Percentiles rank a stretch among this genome's conserved stretches.
These are phyloP conservation scores for Pygoscelis adeliae DNA, from an alignment of 2,113 vertebrate species.

Conservation along the genomic window DNA sequence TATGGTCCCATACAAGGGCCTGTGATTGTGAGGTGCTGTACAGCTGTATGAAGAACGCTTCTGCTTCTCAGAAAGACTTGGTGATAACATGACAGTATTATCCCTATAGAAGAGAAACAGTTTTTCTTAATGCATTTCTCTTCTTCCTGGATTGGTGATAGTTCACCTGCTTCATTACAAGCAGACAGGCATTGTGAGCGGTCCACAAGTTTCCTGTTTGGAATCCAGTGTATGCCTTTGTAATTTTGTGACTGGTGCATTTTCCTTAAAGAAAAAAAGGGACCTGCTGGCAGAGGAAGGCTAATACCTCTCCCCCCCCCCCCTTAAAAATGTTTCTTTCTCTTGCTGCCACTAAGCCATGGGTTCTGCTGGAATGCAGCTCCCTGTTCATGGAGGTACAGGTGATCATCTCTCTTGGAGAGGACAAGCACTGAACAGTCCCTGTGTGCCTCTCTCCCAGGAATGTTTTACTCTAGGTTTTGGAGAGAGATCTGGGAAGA, in stretches of 20 bases:
- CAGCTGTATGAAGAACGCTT: neutral
- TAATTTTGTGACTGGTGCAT: neutral
- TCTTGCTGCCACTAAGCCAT: neutral
- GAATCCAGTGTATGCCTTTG: neutral
- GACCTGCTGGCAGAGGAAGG: neutral
- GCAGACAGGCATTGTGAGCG: accelerated
- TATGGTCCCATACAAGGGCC: neutral
- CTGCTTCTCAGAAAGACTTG: neutral
- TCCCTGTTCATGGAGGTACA: neutral
- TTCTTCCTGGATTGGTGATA: neutral
- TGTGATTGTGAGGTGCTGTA: neutral
- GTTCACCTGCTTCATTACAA: neutral
- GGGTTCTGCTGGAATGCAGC: neutral
- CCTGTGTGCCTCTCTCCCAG: neutral
- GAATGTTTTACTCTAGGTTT: neutral
- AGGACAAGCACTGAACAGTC: neutral
- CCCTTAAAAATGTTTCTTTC: neutral
- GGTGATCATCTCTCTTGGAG: neutral
- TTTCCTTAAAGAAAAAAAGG: neutral
- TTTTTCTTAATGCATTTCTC: neutral
- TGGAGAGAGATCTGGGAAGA: neutral
- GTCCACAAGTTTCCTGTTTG: neutral
- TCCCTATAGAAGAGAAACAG: neutral
- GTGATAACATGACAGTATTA: neutral
- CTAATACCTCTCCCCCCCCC: too few species aligned